Evolutionary conservation across 2,113 vertebrate species (phyloP).

Genomic region (Nesogale talazaci): DNA sequence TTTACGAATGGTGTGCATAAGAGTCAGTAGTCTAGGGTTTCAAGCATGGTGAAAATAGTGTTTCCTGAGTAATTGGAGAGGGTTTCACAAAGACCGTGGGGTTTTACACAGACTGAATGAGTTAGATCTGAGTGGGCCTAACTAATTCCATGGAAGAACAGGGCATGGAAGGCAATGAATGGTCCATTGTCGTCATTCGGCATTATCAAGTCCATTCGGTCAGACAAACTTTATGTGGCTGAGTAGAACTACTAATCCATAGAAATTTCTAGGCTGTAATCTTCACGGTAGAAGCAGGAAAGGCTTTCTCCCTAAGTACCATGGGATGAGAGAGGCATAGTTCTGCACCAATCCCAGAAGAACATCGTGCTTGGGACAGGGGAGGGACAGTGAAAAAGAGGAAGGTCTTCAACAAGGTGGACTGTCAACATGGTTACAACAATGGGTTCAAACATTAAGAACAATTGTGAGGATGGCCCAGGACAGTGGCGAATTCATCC

Average conservation of each 20-base stretch:
- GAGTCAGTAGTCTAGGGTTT: conserved; percentile 35
- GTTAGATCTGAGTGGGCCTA: background rate
- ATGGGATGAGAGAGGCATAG: too few species aligned
- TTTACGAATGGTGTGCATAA: conserved; percentile 29
- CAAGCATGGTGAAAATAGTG: conserved; percentile 25
- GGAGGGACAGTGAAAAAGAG: too few species aligned
- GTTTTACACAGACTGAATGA: background rate
- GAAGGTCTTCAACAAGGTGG: too few species aligned
- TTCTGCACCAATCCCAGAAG: too few species aligned
- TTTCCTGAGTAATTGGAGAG: conserved; percentile 6
- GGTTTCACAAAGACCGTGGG: background rate
- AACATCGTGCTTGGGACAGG: too few species aligned
- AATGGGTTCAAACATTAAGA: too few species aligned
- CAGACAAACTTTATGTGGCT: background rate
- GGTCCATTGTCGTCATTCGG: background rate
- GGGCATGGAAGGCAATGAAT: background rate
- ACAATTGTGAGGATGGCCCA: too few species aligned
- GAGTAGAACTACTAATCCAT: background rate
- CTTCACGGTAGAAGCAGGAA: background rate
- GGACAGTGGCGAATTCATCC: too few species aligned
- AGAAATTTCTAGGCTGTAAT: background rate
- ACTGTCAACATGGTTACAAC: too few species aligned
- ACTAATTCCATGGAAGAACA: background rate
- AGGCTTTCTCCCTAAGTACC: background rate
- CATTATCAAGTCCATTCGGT: background rate